A percentile compares a stretch with the other conserved stretches of the same genome.
phyloP scores from a whole-genome alignment of 64 coral and sea anemone species.

The Platygyra sinensis region DNA sequence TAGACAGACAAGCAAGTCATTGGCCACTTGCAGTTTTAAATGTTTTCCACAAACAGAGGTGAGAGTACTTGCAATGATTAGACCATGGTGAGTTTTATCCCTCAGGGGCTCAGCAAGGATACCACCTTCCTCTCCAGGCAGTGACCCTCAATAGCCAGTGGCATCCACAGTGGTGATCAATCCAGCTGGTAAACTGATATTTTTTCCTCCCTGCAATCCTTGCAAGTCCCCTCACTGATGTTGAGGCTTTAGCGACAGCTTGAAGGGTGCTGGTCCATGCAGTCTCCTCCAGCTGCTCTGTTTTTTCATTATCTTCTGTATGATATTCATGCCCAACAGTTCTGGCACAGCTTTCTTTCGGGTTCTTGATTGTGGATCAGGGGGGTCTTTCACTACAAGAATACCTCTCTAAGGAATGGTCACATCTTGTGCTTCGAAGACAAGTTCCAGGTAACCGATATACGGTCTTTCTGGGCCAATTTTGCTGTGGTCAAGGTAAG shows the following conservation, averaged over 20 bases:
- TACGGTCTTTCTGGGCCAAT: conserved; percentile 68
- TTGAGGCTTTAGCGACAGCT: conserved; percentile 1
- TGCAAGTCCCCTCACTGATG: conserved; percentile 51
- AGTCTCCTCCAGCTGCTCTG: neutral
- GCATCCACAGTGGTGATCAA: conserved; percentile 48
- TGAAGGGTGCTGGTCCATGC: conserved; percentile 27
- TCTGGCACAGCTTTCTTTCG: neutral
- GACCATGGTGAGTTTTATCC: neutral
- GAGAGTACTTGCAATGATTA: conserved; percentile 20
- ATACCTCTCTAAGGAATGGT: conserved; percentile 30
- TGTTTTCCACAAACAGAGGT: neutral
- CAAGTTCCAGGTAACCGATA: conserved; percentile 64
- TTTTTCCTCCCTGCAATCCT: conserved; percentile 14
- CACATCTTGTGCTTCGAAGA: neutral
- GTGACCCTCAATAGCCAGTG: conserved; percentile 49
- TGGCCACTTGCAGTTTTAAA: conserved; percentile 55
- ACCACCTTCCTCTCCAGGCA: neutral
- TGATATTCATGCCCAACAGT: conserved; percentile 18
- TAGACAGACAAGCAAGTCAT: no score
- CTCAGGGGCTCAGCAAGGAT: conserved; percentile 50
- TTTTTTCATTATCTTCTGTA: neutral
- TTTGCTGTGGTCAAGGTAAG: conserved; percentile 58
- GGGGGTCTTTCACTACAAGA: neutral
- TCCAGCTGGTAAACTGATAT: conserved; percentile 61
- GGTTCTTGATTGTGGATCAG: neutral